phyloP scores from a whole-genome alignment of 2,113 vertebrate genomes.

The Caracal caracal region DNA sequence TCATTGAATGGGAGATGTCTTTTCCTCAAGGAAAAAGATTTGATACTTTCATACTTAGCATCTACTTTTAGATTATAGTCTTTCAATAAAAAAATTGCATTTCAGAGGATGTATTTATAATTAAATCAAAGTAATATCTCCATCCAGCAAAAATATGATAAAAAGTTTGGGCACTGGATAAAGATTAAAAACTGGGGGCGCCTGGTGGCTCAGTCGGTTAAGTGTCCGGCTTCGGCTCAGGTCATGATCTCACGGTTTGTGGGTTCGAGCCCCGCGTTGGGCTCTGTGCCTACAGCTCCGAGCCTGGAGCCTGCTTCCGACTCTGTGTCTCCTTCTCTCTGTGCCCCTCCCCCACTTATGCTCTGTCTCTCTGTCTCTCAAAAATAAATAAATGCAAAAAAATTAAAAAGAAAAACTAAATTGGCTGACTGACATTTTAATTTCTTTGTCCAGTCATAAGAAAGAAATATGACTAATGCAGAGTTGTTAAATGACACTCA shows the following conservation, averaged over 20 bases:
- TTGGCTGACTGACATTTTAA: background rate
- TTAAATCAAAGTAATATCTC: background rate
- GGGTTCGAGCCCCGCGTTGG: no score
- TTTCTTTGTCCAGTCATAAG: background rate
- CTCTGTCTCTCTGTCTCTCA: no score
- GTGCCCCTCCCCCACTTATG: no score
- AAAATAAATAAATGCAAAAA: no score
- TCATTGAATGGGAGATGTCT: background rate
- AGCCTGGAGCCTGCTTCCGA: no score
- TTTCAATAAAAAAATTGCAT: background rate
- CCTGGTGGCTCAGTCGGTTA: no score
- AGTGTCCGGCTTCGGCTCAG: no score
- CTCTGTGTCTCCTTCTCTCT: no score
- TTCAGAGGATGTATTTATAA: background rate
- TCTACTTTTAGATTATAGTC: constrained; percentile 29
- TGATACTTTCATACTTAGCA: background rate
- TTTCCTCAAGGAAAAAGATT: background rate
- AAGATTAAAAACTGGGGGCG: background rate
- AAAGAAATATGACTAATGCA: constrained; percentile 17
- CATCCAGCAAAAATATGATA: background rate
- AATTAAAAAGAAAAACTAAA: background rate
- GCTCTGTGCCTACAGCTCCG: no score
- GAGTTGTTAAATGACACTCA: background rate
- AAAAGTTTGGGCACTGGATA: background rate
- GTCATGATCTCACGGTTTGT: no score